Conservation (phyloP, 2,113 vertebrate genomes). For the Cisticola juncidis region DNA sequence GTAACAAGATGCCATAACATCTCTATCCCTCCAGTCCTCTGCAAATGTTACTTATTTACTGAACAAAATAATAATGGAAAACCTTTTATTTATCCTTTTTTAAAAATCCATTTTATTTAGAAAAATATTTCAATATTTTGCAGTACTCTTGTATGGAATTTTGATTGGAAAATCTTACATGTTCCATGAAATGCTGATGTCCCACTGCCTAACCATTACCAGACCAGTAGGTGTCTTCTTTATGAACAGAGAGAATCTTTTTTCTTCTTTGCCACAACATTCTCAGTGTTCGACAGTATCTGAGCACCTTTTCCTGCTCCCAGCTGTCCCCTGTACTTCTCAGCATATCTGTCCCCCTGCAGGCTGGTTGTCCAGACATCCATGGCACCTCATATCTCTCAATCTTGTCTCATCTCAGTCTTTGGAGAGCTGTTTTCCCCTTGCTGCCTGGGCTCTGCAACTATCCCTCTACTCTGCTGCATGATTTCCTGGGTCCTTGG, state of each 20-base stretch:
- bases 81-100: background rate
- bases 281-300: background rate
- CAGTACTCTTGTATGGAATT: background rate
- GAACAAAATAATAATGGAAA: background rate
- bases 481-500: background rate
- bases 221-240: background rate
- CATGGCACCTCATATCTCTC: background rate
- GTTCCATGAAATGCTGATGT: background rate
- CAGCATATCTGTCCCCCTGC: background rate
- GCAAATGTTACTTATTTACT: background rate
- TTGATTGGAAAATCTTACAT: background rate
- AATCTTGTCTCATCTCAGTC: background rate
- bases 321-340: background rate
- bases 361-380: background rate
- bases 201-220: background rate
- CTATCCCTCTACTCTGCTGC: background rate
- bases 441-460: background rate
- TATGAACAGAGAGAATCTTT: background rate
- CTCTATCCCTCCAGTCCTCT: background rate
- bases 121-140: background rate
- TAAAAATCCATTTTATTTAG: background rate
- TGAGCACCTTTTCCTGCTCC: background rate
- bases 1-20: background rate
- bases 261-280: background rate
- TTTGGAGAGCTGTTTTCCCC: background rate